A percentile compares a stretch with the other conserved stretches of the same genome.
These are phyloP conservation scores for Sitodiplosis mosellana DNA, from an alignment of 1,140 invertebrate genomes.

Conservation along the genomic window DNA sequence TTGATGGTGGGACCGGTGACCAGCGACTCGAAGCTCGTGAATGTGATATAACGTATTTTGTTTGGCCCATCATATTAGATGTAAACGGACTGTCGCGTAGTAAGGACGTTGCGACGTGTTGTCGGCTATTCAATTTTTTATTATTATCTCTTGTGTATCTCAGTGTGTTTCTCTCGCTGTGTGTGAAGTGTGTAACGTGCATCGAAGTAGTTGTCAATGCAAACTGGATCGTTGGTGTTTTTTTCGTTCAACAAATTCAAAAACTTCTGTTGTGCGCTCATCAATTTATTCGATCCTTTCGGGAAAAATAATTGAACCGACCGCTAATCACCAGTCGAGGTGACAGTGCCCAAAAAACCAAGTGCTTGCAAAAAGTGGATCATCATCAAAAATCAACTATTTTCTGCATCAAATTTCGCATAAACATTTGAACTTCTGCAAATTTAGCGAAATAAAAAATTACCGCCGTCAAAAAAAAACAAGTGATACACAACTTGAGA, in stretches of 20 bases:
- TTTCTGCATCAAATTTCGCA: no score
- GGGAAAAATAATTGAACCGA: no score
- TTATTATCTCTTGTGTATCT: not conserved
- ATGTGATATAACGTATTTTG: slow-evolving; percentile 1
- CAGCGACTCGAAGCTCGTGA: not conserved
- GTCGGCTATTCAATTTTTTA: no score
- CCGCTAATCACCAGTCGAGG: no score
- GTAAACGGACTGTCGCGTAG: slow-evolving; percentile 20
- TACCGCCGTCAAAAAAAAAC: not conserved
- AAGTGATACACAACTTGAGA: not conserved
- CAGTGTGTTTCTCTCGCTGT: not conserved
- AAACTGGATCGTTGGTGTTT: not conserved
- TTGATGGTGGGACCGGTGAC: slow-evolving; percentile 1
- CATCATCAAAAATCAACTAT: no score
- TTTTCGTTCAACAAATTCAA: no score
- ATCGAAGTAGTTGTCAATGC: not conserved
- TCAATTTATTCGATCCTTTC: no score
- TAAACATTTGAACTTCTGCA: no score
- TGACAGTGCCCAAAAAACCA: no score
- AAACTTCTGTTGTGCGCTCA: no score
- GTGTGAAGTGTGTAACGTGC: not conserved
- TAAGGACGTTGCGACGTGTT: slow-evolving; percentile 12
- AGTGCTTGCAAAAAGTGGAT: no score
- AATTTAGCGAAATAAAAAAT: slow-evolving; percentile 1
- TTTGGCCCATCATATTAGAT: slow-evolving; percentile 14